Evolutionary conservation across 1,140 invertebrate genomes (phyloP).

Genomic region (Zaprionus lachaisei): DNA sequence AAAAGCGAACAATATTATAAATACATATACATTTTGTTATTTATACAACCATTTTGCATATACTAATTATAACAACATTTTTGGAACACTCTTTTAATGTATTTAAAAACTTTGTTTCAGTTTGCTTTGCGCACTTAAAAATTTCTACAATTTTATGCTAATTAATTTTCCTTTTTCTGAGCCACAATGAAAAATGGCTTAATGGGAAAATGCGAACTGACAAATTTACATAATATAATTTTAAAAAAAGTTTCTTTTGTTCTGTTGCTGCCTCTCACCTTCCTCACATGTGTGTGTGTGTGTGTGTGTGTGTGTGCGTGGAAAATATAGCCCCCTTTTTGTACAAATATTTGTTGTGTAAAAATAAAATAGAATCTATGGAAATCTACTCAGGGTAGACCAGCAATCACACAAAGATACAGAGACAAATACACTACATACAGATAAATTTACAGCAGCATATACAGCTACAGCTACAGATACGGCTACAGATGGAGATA

Average conservation of each 20-base stretch:
- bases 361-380: conserved; percentile 70
- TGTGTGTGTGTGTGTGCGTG: background rate
- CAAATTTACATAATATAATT: conserved; percentile 2
- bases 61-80: too few relatives aligned
- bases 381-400: conserved; percentile 12
- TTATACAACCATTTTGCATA: too few relatives aligned
- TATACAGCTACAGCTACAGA: conserved; percentile 13
- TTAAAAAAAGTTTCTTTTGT: conserved; percentile 5
- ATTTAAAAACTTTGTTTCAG: too few relatives aligned
- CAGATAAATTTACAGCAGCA: conserved; percentile 25
- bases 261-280: background rate
- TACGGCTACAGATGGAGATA: conserved; percentile 20
- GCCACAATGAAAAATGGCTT: background rate
- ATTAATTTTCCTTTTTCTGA: too few relatives aligned
- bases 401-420: conserved; percentile 13
- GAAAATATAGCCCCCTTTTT: conserved; percentile 33
- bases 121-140: too few relatives aligned
- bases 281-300: background rate
- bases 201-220: background rate
- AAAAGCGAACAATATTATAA: too few relatives aligned
- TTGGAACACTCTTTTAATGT: too few relatives aligned
- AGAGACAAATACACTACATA: conserved; percentile 30
- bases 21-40: too few relatives aligned
- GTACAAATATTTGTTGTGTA: conserved; percentile 72
- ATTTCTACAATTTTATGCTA: too few relatives aligned